phyloP scores from a whole-genome alignment of 1,140 invertebrate genomes.

The Cydia amplana region DNA sequence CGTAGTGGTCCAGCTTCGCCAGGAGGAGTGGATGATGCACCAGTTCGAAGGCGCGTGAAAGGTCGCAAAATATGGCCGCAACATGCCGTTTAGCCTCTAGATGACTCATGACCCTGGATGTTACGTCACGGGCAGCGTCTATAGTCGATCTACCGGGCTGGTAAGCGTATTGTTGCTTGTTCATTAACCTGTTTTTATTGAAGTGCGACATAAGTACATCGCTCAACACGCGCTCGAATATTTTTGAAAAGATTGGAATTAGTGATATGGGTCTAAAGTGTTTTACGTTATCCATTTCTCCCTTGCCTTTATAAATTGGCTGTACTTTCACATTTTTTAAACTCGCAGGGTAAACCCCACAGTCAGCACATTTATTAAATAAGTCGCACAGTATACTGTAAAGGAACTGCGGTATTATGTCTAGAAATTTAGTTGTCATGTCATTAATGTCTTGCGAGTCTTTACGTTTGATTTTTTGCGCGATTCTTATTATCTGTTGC shows the following conservation, averaged over 20 bases:
- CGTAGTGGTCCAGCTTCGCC: slow-evolving; percentile 22
- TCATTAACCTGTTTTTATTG: neutral
- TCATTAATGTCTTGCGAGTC: neutral
- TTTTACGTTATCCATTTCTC: slow-evolving; percentile 8
- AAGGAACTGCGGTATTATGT: neutral
- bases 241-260: slow-evolving; percentile 32
- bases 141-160: slow-evolving; percentile 19
- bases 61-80: no score
- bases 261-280: slow-evolving; percentile 27
- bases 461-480: slow-evolving; percentile 24
- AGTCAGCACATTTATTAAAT: slow-evolving; percentile 14
- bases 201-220: slow-evolving; percentile 6
- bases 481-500: slow-evolving; percentile 5
- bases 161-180: slow-evolving; percentile 32
- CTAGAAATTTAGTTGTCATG: slow-evolving; percentile 14
- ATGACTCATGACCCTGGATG: neutral
- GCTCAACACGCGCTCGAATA: slow-evolving; percentile 12
- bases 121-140: slow-evolving; percentile 19
- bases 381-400: neutral
- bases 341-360: neutral
- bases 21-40: neutral
- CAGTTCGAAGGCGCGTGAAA: no score
- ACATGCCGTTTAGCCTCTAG: no score
- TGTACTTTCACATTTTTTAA: slow-evolving; percentile 26
- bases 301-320: slow-evolving; percentile 29